These are phyloP conservation scores for Machimus atricapillus DNA, from an alignment of 2,888 invertebrate genomes.

Conservation along the genomic window DNA sequence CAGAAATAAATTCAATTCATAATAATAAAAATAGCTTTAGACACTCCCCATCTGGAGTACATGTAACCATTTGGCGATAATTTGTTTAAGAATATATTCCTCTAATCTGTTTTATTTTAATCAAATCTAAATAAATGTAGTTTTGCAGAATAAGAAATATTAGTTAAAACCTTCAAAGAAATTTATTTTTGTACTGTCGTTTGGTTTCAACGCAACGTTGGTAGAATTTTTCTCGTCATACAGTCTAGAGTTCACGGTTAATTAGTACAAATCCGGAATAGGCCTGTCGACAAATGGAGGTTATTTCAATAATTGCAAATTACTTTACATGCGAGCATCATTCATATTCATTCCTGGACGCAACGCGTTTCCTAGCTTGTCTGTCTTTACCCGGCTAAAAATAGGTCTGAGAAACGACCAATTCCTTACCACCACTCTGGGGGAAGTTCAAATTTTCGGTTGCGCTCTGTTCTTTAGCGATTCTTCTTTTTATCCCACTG, in stretches of 20 bases:
- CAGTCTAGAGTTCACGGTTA: constrained; percentile 36
- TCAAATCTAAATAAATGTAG: background rate
- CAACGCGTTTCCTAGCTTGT: background rate
- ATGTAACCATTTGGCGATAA: background rate
- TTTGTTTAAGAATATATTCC: background rate
- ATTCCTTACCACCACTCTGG: background rate
- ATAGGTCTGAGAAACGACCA: background rate
- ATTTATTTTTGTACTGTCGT: background rate
- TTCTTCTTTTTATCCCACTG: background rate
- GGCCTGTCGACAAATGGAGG: background rate
- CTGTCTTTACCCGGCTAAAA: background rate
- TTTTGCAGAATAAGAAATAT: background rate
- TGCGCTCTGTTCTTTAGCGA: background rate
- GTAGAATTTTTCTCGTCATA: background rate
- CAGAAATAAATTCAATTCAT: background rate
- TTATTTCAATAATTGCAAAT: constrained; percentile 28
- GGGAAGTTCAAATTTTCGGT: background rate
- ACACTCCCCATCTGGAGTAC: background rate
- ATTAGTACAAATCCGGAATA: constrained; percentile 16
- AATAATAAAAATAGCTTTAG: background rate
- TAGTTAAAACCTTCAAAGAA: background rate
- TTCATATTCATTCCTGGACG: background rate
- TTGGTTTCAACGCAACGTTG: background rate
- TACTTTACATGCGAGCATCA: background rate
- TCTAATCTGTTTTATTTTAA: background rate